Percentiles rank a stretch among this genome's conserved stretches.
Evolutionary conservation across 2,888 invertebrate species (phyloP).

Genomic region (Epistrophella euchroma): DNA sequence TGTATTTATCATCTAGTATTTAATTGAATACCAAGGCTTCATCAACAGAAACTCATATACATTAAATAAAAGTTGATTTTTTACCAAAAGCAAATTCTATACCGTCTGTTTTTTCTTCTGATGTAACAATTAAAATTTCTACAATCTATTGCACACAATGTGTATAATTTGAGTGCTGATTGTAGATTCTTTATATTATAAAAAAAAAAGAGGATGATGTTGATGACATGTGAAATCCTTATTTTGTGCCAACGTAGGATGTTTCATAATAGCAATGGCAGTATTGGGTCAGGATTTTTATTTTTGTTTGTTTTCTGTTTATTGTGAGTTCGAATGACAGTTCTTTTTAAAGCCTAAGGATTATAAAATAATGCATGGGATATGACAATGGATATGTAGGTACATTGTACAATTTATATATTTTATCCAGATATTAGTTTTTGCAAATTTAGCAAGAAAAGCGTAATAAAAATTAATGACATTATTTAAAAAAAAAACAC

Average conservation of each 20-base stretch:
- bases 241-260: conserved; percentile 35
- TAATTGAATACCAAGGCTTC: conserved; percentile 11
- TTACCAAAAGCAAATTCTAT: conserved; percentile 5
- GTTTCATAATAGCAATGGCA: conserved; percentile 49
- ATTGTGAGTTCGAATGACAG: conserved; percentile 46
- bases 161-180: conserved; percentile 22
- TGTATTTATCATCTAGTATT: not conserved
- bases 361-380: conserved; percentile 22
- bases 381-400: no score
- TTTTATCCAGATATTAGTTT: not conserved
- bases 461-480: not conserved
- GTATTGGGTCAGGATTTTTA: conserved; percentile 58
- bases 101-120: conserved; percentile 16
- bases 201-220: conserved; percentile 30
- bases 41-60: conserved; percentile 3
- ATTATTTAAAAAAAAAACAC: no score
- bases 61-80: conserved; percentile 4
- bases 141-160: conserved; percentile 49
- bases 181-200: conserved; percentile 18
- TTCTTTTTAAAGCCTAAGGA: conserved; percentile 36
- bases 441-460: not conserved
- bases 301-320: conserved; percentile 19
- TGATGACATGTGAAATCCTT: conserved; percentile 59
- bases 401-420: no score
- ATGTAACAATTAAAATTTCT: conserved; percentile 49